Evolutionary conservation across 2,113 vertebrate genomes (phyloP).

Genomic region (Talpa occidentalis): DNA sequence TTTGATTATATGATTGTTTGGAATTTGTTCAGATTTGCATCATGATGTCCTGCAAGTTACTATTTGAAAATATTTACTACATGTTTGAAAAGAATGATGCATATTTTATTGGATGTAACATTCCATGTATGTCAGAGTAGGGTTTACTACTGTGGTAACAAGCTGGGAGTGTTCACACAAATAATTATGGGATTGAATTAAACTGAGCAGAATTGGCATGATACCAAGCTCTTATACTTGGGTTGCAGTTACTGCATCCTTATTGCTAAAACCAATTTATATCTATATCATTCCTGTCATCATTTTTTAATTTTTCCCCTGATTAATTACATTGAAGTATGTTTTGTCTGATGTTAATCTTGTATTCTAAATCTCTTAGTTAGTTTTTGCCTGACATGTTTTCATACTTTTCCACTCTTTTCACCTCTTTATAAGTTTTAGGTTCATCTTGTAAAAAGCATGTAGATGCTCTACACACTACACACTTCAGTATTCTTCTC

Average conservation of each 20-base stretch:
- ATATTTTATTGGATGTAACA: background rate
- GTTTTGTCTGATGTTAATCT: conserved; percentile 17
- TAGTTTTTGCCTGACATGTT: conserved; percentile 11
- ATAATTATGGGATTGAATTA: conserved; percentile 31
- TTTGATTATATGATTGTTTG: background rate
- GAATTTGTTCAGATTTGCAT: conserved; percentile 12
- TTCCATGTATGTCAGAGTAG: background rate
- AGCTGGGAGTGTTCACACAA: background rate
- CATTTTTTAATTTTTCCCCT: background rate
- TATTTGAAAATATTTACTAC: conserved; percentile 14
- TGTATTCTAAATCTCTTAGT: background rate
- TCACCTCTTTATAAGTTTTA: background rate
- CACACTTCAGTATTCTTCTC: background rate
- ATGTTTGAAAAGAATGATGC: background rate
- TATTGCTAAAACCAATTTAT: background rate
- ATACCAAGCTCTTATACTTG: background rate
- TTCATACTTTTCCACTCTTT: conserved; percentile 16
- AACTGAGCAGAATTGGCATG: background rate
- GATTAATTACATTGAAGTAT: background rate
- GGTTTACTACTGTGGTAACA: background rate
- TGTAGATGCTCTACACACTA: background rate
- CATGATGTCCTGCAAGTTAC: background rate
- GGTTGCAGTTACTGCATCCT: background rate
- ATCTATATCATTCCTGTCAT: background rate
- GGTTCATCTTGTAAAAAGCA: background rate